These are phyloP conservation scores for Varanus komodoensis DNA, from an alignment of 2,113 vertebrate species.

Conservation along the genomic window DNA sequence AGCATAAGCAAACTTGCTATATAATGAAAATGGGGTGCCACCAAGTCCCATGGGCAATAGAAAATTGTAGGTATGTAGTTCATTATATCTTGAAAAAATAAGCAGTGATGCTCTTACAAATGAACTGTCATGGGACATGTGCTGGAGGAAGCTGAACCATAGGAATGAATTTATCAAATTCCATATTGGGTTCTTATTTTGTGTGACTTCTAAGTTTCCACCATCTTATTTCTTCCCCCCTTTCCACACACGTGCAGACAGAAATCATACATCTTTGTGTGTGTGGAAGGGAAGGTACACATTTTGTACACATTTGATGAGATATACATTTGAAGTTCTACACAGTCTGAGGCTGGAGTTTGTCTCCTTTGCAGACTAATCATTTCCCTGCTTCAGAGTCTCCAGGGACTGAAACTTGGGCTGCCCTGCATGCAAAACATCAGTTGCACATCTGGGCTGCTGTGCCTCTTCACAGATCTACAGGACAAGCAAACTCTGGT, in stretches of 20 bases:
- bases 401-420: background rate
- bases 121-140: background rate
- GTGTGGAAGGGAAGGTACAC: no score
- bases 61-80: constrained; percentile 50
- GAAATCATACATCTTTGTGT: no score
- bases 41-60: constrained; percentile 33
- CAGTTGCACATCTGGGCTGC: background rate
- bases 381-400: no score
- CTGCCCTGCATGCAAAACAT: no score
- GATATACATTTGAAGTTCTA: no score
- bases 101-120: constrained; percentile 7
- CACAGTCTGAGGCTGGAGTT: no score
- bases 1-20: constrained; percentile 66
- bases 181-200: no score
- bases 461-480: background rate
- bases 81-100: constrained; percentile 15
- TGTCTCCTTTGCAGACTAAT: no score
- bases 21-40: constrained; percentile 60
- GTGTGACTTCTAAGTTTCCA: no score
- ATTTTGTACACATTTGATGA: no score
- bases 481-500: background rate
- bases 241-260: no score
- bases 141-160: background rate
- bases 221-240: no score
- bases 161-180: background rate